Evolutionary conservation across 2,113 vertebrate genomes (phyloP), one percentile per base, ranked within the genome.

Genomic region (Balaenoptera acutorostrata): DNA sequence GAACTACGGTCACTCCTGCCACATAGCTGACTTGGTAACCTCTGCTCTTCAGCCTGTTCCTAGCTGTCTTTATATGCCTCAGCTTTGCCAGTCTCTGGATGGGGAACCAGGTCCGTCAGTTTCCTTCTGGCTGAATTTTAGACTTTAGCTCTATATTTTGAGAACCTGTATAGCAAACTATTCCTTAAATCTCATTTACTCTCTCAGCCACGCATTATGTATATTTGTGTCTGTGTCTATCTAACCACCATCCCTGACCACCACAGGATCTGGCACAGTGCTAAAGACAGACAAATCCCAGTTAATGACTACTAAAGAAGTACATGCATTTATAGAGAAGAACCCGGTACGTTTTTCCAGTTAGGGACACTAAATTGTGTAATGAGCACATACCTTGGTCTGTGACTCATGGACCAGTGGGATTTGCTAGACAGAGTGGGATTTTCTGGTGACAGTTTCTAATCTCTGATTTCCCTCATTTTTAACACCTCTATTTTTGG

Each of bases 391-490:
- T 36, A 21, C 29, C 23, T 41, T 87, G 69, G 59, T 83, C 23
- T 57, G 66, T 90, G 87, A 96, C 72, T 96, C 92, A 93, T 3
- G 69, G 49, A 59, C 21, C 12, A 71, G 93, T 93, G 64, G 90
- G 81, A 93, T 83, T 96, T 96, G 95, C 83, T 71, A 97, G 96
- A 97, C 94, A 96, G 91, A 91, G 87, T 72, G 75, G 86, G 59
- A 78, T 88, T 92, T 95, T 77, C 52, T 63, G 83, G 77, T 92
- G 63, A 92, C 59, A 84, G 59, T 46, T 94, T 64, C 90, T 96
- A 96, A 96, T 95, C 94, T 81, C 71, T 66, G n/a, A 71, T 82
- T 66, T n/a, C 36, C 61, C n/a, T 29, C 20, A 91, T 85, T 80
- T 55, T 29, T 61, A 80, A 78, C 71, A 94, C 71, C 31, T 97